phyloP scores from a whole-genome alignment of 2,888 invertebrate species.

The Amphipyra tragopoginis region DNA sequence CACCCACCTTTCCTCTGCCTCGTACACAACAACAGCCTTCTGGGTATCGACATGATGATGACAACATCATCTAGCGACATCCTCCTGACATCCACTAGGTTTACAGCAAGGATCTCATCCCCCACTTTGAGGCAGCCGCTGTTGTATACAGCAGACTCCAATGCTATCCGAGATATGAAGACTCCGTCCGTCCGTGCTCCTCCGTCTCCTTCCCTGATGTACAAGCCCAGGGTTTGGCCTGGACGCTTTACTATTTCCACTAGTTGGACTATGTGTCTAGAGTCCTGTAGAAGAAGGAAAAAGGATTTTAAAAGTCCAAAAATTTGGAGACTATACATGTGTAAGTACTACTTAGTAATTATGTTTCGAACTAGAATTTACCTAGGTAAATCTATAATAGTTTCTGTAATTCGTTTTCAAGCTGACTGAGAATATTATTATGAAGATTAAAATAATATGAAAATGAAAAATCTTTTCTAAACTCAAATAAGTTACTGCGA shows the following conservation, averaged over 20 bases:
- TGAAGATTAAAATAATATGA: no score
- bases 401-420: no score
- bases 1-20: constrained; percentile 93
- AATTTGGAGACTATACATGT: no score
- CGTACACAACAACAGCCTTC: constrained; percentile 97
- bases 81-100: constrained; percentile 98
- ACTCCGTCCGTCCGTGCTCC: constrained; percentile 98
- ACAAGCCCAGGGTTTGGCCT: constrained; percentile 99
- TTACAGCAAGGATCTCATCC: constrained; percentile 99
- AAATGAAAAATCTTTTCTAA: neutral
- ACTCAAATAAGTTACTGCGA: neutral
- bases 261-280: constrained; percentile 95
- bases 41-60: constrained; percentile 99
- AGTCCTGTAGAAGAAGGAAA: constrained; percentile 87
- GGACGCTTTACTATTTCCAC: constrained; percentile 99
- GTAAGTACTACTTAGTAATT: no score
- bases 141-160: constrained; percentile 99
- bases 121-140: constrained; percentile 99
- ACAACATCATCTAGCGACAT: constrained; percentile 99
- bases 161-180: constrained; percentile 97
- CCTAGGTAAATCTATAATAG: no score
- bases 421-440: no score
- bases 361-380: no score
- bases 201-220: constrained; percentile 99
- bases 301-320: neutral